Base-by-base conservation (phyloP, 2,888 invertebrate species). In the Leptothorax acervorum region DNA sequence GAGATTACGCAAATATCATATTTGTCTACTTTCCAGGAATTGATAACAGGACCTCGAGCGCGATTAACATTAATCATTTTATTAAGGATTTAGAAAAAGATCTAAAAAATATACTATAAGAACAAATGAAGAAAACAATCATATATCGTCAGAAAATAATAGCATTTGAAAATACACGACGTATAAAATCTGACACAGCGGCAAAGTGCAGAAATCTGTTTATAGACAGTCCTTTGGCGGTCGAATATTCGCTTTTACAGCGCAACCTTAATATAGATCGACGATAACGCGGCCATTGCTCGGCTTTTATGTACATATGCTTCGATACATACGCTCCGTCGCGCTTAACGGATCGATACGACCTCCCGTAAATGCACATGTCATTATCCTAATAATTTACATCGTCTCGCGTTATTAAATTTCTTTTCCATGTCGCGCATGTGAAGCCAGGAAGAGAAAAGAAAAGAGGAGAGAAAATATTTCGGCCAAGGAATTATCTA, bases 381-480 rank as follows among this genome's bases (percentile, higher is more conserved):
- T 76, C 76, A 76, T 60, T 74, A 74, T 42, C 66, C 51, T 76
- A 62, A 51, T 42, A 55, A 76, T 66, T 76, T 76, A 66, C 45
- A 42, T 31, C 73, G 11, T 28, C 12, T 66, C 53, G 5, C 28
- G 65, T 65, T 75, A 51, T 65, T 75, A 63, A 75, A 75, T 75
- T 9, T 31, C 4, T 23, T 39, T 12, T 42, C 8, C 18, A 12
- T 3, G n/a, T 1, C 53, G 18, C 31, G 18, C 31, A 15, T 57
- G 2, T 39, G 1, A 45, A n/a, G 31, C 2, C 12, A 42, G 2
- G 0, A 35, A n/a, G 12, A 53, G 6, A 53, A n/a, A 23, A 53
- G 45, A 28, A 5, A n/a, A 18, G 12, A 18, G 12, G 3, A 15
- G n/a, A 53, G 5, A 39, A 51, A 51, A 9, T 12, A 18, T 12